Percentiles rank a stretch among this genome's conserved stretches.
phyloP scores from a whole-genome alignment of 92 coral and sea anemone species.

The Galaxea fascicularis region DNA sequence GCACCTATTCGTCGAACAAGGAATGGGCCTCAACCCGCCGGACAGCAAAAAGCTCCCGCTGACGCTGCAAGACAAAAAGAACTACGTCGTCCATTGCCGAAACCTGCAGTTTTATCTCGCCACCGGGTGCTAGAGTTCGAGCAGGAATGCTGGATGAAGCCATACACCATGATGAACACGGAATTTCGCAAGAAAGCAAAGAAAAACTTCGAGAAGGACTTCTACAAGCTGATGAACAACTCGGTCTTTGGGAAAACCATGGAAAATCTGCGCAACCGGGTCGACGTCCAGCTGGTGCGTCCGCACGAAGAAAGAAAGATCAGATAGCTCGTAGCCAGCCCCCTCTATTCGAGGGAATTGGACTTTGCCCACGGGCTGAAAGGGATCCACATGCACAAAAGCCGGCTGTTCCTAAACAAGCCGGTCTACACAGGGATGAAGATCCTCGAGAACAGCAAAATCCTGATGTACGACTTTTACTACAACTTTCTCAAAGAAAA shows the following conservation, averaged over 20 bases:
- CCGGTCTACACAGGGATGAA: constrained; percentile 2
- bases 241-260: not conserved
- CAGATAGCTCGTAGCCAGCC: not conserved
- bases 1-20: no score
- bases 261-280: not conserved
- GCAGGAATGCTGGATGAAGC: no score
- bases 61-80: no score
- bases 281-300: not conserved
- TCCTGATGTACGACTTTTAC: no score
- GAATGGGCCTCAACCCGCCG: no score
- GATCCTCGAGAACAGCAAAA: not conserved
- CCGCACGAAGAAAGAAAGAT: not conserved
- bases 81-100: no score
- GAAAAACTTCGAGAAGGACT: no score
- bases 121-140: not conserved
- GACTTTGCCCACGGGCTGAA: not conserved
- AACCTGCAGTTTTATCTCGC: no score
- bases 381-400: not conserved
- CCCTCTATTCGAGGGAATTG: not conserved
- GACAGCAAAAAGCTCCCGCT: no score
- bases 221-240: no score
- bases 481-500: no score
- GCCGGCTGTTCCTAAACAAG: not conserved
- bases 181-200: not conserved
- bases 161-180: no score